Conservation (phyloP, 2,888 invertebrate species). For the Drosophila hamatofila region DNA sequence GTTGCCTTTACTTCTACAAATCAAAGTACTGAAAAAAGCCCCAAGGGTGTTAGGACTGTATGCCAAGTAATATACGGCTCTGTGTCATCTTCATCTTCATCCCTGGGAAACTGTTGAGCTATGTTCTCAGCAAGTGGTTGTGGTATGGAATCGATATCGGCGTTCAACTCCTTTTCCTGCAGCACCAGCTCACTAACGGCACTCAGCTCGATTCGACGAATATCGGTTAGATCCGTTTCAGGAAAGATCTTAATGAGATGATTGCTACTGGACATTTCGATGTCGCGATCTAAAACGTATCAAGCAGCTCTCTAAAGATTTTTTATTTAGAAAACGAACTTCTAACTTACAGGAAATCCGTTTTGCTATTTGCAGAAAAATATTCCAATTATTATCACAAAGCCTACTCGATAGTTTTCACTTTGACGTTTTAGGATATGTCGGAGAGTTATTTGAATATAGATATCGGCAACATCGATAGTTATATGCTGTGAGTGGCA, state of each 20-base stretch:
- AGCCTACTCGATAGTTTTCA: neutral
- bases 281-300: neutral
- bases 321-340: neutral
- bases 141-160: neutral
- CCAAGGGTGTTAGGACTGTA: no score
- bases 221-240: conserved; percentile 28
- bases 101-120: neutral
- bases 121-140: neutral
- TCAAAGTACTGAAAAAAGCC: no score
- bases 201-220: conserved; percentile 35
- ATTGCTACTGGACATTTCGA: neutral
- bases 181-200: conserved; percentile 25
- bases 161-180: neutral
- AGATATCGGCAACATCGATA: no score
- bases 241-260: conserved; percentile 33
- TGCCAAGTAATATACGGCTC: neutral
- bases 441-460: no score
- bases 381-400: neutral
- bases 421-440: neutral
- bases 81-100: no score
- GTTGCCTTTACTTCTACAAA: neutral
- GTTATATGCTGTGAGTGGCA: no score
- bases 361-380: no score
- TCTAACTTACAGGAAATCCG: neutral
- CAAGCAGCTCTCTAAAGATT: neutral